A percentile compares a stretch with the other conserved stretches of the same genome.
These are phyloP conservation scores for Phaethornis superciliosus DNA, from an alignment of 2,113 vertebrate genomes.

Conservation along the genomic window DNA sequence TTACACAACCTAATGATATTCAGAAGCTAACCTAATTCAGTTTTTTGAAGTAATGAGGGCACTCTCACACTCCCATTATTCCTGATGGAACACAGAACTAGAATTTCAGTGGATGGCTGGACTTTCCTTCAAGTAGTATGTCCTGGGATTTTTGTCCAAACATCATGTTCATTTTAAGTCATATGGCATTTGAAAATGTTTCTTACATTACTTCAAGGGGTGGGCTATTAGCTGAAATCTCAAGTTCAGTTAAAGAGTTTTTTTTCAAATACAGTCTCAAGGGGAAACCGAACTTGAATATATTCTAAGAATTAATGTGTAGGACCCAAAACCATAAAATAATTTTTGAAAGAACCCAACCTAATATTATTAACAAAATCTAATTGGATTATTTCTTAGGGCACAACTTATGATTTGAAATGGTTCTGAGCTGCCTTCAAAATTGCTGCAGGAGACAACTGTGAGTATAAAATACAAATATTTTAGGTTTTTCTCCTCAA, in stretches of 20 bases:
- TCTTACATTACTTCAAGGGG: neutral
- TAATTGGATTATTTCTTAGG: constrained; percentile 1
- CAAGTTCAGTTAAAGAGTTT: constrained; percentile 21
- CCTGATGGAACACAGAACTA: neutral
- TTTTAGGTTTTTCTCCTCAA: neutral
- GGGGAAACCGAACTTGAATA: neutral
- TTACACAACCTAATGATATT: neutral
- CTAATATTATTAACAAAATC: neutral
- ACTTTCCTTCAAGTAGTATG: neutral
- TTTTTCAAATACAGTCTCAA: neutral
- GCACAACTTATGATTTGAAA: neutral
- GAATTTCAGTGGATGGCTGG: neutral
- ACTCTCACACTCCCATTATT: neutral
- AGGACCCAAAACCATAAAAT: neutral
- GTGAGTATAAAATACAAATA: neutral
- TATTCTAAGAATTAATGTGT: neutral
- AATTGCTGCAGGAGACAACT: neutral
- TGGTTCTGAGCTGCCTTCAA: neutral
- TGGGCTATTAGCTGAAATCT: neutral
- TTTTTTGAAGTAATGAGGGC: neutral
- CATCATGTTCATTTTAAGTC: neutral
- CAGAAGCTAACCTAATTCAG: neutral
- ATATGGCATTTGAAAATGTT: neutral
- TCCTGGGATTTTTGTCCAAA: neutral
- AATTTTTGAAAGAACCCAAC: neutral